Conservation (phyloP, 30 jellyfish, hydroid and myxozoan species). For the Hydractinia echinata region DNA sequence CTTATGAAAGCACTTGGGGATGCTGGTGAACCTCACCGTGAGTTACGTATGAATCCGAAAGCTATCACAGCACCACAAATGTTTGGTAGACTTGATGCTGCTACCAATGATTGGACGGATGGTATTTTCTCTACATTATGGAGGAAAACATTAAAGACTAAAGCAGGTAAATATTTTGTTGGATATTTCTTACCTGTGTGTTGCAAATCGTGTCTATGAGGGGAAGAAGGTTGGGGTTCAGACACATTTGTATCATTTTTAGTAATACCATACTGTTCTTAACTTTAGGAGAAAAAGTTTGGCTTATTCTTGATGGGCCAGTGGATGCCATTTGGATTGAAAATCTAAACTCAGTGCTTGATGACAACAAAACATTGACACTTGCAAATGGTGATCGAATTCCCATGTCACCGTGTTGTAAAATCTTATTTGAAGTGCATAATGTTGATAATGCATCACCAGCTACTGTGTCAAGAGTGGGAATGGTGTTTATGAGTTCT, state of each 20-base stretch:
- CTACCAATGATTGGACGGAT: slow-evolving; percentile 97
- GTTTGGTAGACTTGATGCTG: slow-evolving; percentile 94
- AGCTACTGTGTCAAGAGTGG: slow-evolving; percentile 92
- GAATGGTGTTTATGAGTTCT: slow-evolving; percentile 96
- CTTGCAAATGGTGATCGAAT: slow-evolving; percentile 96
- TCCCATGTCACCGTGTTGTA: slow-evolving; percentile 89
- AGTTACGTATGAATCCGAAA: slow-evolving; percentile 90
- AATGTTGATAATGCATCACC: slow-evolving; percentile 95
- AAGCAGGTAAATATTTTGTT: slow-evolving; percentile 42
- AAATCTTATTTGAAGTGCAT: slow-evolving; percentile 82
- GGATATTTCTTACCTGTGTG: too few relatives aligned
- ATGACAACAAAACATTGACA: slow-evolving; percentile 87
- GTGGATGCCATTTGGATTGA: slow-evolving; percentile 98
- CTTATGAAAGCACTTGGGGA: slow-evolving; percentile 97
- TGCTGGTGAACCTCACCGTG: slow-evolving; percentile 93
- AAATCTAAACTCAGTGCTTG: slow-evolving; percentile 82
- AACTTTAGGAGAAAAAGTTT: slow-evolving; percentile 72
- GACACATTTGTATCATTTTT: background rate
- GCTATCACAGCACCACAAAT: slow-evolving; percentile 97
- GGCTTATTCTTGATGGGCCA: slow-evolving; percentile 91
- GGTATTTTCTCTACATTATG: slow-evolving; percentile 92
- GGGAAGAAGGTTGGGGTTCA: too few relatives aligned
- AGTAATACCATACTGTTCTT: background rate
- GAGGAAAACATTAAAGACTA: slow-evolving; percentile 86
- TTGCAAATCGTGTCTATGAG: too few relatives aligned